A percentile compares a stretch with the other conserved stretches of the same genome.
Conservation (phyloP, 2,888 invertebrate species). For the Xylophagus ater region DNA sequence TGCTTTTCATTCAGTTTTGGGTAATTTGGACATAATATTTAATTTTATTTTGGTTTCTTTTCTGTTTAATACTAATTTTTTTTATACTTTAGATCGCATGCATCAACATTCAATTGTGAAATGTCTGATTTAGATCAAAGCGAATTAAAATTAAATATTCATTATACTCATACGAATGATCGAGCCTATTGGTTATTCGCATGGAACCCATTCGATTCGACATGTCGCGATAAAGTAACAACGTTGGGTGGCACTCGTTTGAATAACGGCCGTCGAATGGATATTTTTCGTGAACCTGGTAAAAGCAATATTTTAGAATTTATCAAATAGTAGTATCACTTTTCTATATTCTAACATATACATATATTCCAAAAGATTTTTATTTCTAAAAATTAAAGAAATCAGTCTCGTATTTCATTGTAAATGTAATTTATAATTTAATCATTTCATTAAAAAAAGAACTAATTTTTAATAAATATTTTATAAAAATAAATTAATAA, state of each 20-base stretch:
- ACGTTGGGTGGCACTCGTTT: slow-evolving; percentile 38
- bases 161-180: slow-evolving; percentile 53
- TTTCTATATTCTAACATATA: slow-evolving; percentile 1
- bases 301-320: slow-evolving; percentile 30
- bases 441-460: slow-evolving; percentile 2
- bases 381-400: no score
- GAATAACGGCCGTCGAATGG: slow-evolving; percentile 40
- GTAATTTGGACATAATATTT: no score
- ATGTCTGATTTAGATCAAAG: slow-evolving; percentile 67
- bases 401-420: no score
- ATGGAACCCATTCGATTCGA: slow-evolving; percentile 66
- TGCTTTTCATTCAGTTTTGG: slow-evolving; percentile 69
- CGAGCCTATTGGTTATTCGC: slow-evolving; percentile 61
- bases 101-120: slow-evolving; percentile 51
- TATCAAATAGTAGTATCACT: slow-evolving; percentile 1
- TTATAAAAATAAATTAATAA: slow-evolving; percentile 21
- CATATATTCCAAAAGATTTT: no score
- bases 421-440: no score
- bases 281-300: slow-evolving; percentile 41
- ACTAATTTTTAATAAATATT: slow-evolving; percentile 8
- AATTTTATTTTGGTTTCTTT: background rate
- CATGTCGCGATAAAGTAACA: slow-evolving; percentile 45
- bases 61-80: background rate
- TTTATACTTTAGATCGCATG: slow-evolving; percentile 27
- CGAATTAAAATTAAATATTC: slow-evolving; percentile 60